These are phyloP conservation scores for Vireo griseus DNA, from an alignment of 2,797 vertebrate genomes.

Conservation along the genomic window DNA sequence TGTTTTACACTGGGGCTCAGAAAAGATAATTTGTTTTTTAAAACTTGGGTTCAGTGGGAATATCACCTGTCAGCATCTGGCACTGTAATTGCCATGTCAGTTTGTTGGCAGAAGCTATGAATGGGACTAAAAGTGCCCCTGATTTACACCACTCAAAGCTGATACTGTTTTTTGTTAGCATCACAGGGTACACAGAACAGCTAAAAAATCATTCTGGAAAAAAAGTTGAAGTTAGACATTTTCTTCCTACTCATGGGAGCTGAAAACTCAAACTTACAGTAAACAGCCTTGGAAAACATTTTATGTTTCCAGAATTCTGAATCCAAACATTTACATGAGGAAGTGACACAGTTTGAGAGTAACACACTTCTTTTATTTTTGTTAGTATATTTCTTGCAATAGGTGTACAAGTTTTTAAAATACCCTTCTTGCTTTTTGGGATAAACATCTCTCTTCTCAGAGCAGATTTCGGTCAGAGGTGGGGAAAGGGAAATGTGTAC, in stretches of 20 bases:
- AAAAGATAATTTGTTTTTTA: constrained; percentile 12
- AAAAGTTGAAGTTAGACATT: background rate
- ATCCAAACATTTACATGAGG: constrained; percentile 39
- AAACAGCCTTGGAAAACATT: constrained; percentile 50
- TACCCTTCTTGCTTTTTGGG: background rate
- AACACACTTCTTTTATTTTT: constrained; percentile 3
- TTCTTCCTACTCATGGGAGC: constrained; percentile 22
- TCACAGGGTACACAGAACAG: background rate
- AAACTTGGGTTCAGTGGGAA: constrained; percentile 16
- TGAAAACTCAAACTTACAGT: constrained; percentile 45
- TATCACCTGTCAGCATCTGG: constrained; percentile 52
- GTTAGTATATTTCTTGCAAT: background rate
- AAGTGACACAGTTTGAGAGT: background rate
- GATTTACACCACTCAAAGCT: constrained; percentile 25
- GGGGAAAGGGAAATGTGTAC: constrained; percentile 47
- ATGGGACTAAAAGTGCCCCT: background rate
- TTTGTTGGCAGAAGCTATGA: constrained; percentile 17
- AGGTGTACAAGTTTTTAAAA: background rate
- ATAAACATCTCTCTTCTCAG: constrained; percentile 16
- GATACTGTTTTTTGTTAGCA: background rate
- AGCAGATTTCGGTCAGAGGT: background rate
- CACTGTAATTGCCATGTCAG: background rate
- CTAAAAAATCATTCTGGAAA: background rate
- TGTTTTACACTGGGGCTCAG: background rate
- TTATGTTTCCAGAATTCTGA: constrained; percentile 27